A percentile compares a stretch with the other conserved stretches of the same genome.
Conservation (phyloP, 2,113 vertebrate species). For the Ammospiza nelsoni region DNA sequence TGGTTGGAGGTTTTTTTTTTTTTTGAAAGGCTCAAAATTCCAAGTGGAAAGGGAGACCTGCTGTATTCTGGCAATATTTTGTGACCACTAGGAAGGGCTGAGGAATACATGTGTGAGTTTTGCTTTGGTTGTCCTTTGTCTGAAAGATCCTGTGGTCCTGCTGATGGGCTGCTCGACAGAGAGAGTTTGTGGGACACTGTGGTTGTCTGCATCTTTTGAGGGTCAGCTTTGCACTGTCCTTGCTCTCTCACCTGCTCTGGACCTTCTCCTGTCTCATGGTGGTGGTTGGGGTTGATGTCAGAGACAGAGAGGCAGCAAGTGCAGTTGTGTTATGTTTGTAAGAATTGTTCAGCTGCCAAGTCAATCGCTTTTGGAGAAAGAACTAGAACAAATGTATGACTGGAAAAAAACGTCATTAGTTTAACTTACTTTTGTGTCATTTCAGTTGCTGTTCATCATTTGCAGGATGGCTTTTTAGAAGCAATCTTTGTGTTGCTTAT, state of each 20-base stretch:
- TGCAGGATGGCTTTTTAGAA: background rate
- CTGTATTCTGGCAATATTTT: background rate
- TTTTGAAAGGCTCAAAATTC: background rate
- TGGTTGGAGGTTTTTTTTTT: background rate
- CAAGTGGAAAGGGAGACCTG: background rate
- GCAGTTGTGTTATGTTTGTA: background rate
- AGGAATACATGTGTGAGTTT: background rate
- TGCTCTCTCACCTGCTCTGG: fast-evolving
- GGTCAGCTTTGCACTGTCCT: background rate
- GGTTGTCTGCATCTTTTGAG: background rate
- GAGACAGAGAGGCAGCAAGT: background rate
- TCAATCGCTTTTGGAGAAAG: background rate
- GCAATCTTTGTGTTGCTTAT: background rate
- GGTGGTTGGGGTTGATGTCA: background rate
- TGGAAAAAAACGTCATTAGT: background rate
- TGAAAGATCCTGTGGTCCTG: background rate
- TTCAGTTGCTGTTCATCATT: background rate
- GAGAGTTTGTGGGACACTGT: background rate
- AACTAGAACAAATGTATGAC: background rate
- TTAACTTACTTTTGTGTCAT: background rate
- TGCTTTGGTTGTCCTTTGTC: background rate
- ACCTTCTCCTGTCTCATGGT: background rate
- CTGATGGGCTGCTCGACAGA: background rate
- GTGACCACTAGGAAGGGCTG: background rate
- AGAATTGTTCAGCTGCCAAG: background rate